Evolutionary conservation across 2,113 vertebrate genomes (phyloP), one percentile per base, ranked within the genome.

Genomic region (Atrichornis clamosus): DNA sequence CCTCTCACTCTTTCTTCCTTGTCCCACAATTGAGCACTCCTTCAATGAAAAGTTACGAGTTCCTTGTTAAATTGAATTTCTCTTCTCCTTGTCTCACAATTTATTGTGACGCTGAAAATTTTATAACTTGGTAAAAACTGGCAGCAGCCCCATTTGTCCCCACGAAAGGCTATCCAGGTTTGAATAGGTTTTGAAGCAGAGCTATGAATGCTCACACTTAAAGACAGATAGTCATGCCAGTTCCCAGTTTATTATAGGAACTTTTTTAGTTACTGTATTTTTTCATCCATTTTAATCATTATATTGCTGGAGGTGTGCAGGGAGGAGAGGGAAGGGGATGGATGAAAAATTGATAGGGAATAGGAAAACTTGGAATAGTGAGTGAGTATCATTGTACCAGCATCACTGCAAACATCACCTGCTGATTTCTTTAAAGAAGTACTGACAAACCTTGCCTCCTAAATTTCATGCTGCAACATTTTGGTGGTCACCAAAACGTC

Each of bases 31-130:
- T 95, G 96, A 97, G 77, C 90, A 85, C 78, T 96, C 84, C 87
- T 97, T 97, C 95, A 97, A 79, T 96, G 97, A 97, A 97, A 97
- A 96, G 93, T 96, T 98, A 96, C 87, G 91, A 96, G 81, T 94
- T 97, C 85, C 84, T 95, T 96, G 89, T 96, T 96, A 97, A 97
- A 97, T 96, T 95, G 95, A 97, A 96, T 97, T 96, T 97, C 94
- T 96, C 91, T 97, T 65, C 87, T 96, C 73, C 94, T 94, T 96
- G 87, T 97, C 95, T 97, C 86, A 90, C 95, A 97, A 96, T 97
- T 95, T 96, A 95, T 96, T 97, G 95, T 96, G 87, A 96, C 91
- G 83, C 90, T 97, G 96, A 96, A 96, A 97, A 95, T 97, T 96
- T 96, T 96, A 95, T 97, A 97, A 96, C 95, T 97, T 96, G 89